Evolutionary conservation across 2,888 invertebrate genomes (phyloP).

Genomic region (Tribolium freemani): DNA sequence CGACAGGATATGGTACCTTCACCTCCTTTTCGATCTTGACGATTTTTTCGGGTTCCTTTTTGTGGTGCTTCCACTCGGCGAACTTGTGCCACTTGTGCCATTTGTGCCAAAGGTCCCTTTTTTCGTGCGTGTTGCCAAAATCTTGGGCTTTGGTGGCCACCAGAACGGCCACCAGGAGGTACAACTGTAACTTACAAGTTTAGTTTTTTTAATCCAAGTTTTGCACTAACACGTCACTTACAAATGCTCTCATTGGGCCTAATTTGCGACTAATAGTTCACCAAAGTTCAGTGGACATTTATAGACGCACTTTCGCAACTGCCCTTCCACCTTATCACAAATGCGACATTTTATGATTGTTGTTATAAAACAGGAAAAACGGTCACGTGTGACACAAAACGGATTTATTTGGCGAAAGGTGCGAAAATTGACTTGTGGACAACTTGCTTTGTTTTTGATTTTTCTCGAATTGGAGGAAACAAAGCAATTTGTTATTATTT

Average conservation of each 20-base stretch:
- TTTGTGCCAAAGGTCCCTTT: conserved; percentile 19
- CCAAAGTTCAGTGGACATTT: conserved; percentile 4
- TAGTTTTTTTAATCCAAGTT: not conserved
- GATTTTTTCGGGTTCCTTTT: conserved; percentile 45
- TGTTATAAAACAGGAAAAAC: not conserved
- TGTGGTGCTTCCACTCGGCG: not conserved
- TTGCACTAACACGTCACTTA: conserved; percentile 5
- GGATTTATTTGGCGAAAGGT: not conserved
- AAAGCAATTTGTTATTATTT: not conserved
- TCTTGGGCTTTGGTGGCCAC: conserved; percentile 1
- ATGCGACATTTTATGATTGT: not conserved
- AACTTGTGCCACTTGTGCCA: not conserved
- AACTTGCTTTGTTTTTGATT: not conserved
- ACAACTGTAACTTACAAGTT: conserved; percentile 17
- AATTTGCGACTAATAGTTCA: conserved; percentile 16
- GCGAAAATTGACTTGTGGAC: not conserved
- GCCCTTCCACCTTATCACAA: conserved; percentile 18
- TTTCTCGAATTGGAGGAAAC: not conserved
- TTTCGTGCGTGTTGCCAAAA: conserved; percentile 10
- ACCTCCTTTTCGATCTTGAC: conserved; percentile 76
- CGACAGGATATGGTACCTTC: conserved; percentile 76
- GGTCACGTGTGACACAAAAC: too few relatives aligned
- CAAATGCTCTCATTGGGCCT: not conserved
- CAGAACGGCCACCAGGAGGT: not conserved
- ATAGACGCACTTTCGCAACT: conserved; percentile 22